Evolutionary conservation across 2,113 vertebrate species (phyloP).

Genomic region (Peromyscus californicus): DNA sequence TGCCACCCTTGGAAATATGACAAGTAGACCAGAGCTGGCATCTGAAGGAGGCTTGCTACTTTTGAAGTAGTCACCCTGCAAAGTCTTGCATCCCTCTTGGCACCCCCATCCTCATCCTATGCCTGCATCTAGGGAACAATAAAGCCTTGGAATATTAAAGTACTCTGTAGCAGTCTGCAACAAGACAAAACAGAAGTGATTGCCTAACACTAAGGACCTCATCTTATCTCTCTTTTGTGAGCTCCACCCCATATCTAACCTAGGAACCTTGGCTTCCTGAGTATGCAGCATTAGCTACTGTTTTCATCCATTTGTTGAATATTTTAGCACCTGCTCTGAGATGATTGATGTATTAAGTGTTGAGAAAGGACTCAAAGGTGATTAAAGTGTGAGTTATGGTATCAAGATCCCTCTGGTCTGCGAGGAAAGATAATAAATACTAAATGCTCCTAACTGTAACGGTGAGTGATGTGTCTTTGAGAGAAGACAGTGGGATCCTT

Average conservation of each 20-base stretch:
- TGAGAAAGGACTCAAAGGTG: constrained; percentile 34
- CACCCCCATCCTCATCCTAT: no score
- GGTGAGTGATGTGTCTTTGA: not conserved
- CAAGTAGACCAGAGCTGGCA: not conserved
- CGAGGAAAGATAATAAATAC: not conserved
- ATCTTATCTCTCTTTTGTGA: not conserved
- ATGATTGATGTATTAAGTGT: constrained; percentile 39
- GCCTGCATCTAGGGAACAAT: not conserved
- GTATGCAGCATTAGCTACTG: not conserved
- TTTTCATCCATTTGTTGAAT: constrained; percentile 22
- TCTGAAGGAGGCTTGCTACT: not conserved
- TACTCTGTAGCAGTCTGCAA: not conserved
- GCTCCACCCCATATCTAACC: not conserved
- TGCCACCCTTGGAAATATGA: not conserved
- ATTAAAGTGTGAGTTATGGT: constrained; percentile 67
- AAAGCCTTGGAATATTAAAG: not conserved
- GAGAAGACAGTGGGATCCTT: not conserved
- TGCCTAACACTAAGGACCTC: not conserved
- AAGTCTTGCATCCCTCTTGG: not conserved
- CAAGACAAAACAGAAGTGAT: not conserved
- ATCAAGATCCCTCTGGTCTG: not conserved
- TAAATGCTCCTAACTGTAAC: constrained; percentile 17
- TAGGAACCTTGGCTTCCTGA: not conserved
- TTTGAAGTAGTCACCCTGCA: not conserved
- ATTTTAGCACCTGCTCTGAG: constrained; percentile 28